These are phyloP conservation scores for Spinibarbus caldwelli DNA, from an alignment of 2,797 vertebrate genomes.

Conservation along the genomic window DNA sequence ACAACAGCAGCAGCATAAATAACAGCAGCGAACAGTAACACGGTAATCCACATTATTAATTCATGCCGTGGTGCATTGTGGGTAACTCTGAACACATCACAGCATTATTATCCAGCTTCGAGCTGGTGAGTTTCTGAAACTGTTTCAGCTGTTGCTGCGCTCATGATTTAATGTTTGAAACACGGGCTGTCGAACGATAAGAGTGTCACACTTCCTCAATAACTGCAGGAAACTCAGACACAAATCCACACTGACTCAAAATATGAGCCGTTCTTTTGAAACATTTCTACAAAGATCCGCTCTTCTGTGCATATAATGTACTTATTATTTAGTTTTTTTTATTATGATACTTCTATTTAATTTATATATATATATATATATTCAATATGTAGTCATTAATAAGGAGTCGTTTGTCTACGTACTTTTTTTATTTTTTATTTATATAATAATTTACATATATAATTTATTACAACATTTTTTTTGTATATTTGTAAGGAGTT, in stretches of 20 bases:
- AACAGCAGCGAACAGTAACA: neutral
- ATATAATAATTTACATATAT: neutral
- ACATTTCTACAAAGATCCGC: neutral
- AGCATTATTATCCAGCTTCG: neutral
- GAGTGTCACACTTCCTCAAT: neutral
- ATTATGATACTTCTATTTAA: neutral
- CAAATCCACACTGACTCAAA: neutral
- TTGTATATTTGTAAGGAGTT: neutral
- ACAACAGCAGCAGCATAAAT: neutral
- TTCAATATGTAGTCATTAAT: neutral
- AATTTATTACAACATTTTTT: neutral
- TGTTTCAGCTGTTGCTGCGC: neutral
- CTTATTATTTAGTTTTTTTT: neutral
- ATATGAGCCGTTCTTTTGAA: neutral
- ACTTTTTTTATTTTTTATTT: neutral
- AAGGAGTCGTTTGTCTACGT: neutral
- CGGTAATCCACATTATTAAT: neutral
- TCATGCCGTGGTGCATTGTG: neutral
- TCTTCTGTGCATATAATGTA: neutral
- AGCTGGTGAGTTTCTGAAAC: neutral
- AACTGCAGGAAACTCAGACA: neutral
- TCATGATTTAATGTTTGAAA: slow-evolving; percentile 3
- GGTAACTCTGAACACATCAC: slow-evolving; percentile 7
- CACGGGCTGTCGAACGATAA: neutral
- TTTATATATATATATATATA: neutral